Evolutionary conservation across 2,113 vertebrate species (phyloP).

Genomic region (Lepus timidus): DNA sequence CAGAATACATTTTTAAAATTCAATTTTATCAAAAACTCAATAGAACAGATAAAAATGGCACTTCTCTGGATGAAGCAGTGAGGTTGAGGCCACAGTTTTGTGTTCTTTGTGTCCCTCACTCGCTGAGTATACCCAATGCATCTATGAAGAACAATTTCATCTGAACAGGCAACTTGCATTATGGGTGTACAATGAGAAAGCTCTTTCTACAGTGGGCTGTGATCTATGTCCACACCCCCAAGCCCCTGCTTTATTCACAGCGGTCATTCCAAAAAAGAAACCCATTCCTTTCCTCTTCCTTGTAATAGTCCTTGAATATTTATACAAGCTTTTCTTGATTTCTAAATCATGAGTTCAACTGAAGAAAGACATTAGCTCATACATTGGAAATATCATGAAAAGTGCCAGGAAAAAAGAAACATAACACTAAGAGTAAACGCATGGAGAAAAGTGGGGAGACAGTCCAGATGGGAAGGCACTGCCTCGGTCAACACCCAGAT

Average conservation of each 20-base stretch:
- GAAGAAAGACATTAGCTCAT: neutral
- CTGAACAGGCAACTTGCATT: neutral
- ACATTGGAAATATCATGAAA: neutral
- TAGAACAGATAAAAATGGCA: neutral
- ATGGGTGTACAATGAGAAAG: neutral
- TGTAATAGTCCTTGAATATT: neutral
- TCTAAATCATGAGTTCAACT: neutral
- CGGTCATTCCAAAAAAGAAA: conserved; percentile 3
- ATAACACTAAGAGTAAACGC: neutral
- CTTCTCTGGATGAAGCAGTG: neutral
- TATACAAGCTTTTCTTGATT: neutral
- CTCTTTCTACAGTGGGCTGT: neutral
- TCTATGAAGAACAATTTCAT: neutral
- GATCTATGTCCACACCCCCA: neutral
- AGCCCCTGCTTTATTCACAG: neutral
- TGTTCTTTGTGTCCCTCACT: neutral
- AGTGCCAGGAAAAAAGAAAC: neutral
- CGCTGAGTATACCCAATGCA: neutral
- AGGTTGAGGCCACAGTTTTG: neutral
- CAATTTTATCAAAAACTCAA: conserved; percentile 8
- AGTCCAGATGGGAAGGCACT: neutral
- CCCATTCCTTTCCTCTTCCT: neutral
- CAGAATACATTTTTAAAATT: neutral
- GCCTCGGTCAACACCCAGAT: conserved; percentile 11
- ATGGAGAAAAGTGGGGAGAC: neutral